Conservation (phyloP, 1,140 invertebrate genomes). For the Listronotus oregonensis region DNA sequence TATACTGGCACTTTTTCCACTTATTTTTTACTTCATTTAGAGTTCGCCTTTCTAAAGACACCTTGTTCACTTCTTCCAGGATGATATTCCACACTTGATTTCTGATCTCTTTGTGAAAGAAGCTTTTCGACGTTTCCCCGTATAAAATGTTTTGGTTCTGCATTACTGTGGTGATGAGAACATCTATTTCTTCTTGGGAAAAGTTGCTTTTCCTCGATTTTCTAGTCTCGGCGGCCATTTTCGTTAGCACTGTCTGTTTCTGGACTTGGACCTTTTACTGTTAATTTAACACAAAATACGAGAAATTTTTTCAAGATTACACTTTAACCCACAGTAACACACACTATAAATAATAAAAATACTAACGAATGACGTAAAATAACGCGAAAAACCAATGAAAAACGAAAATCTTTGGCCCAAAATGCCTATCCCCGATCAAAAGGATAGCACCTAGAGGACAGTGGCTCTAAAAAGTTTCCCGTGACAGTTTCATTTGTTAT, state of each 20-base stretch:
- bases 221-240: constrained; percentile 37
- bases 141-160: constrained; percentile 41
- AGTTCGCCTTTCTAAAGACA: constrained; percentile 44
- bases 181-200: constrained; percentile 41
- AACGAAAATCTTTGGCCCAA: background rate
- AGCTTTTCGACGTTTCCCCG: constrained; percentile 38
- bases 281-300: background rate
- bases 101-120: constrained; percentile 36
- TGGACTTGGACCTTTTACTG: constrained; percentile 6
- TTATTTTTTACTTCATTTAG: constrained; percentile 47
- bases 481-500: background rate
- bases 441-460: constrained; percentile 2
- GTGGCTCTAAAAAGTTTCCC: constrained; percentile 3
- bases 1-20: constrained; percentile 45
- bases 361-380: background rate
- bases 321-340: background rate
- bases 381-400: constrained; percentile 1
- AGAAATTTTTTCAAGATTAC: background rate
- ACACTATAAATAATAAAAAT: too few relatives aligned
- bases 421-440: background rate
- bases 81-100: constrained; percentile 42
- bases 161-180: constrained; percentile 37
- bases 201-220: constrained; percentile 46
- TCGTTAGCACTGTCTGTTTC: constrained; percentile 15
- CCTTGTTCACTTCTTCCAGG: constrained; percentile 41